Evolutionary conservation across 2,113 vertebrate species (phyloP), one percentile per base, ranked within the genome.

Genomic region (Epinephelus lanceolatus): DNA sequence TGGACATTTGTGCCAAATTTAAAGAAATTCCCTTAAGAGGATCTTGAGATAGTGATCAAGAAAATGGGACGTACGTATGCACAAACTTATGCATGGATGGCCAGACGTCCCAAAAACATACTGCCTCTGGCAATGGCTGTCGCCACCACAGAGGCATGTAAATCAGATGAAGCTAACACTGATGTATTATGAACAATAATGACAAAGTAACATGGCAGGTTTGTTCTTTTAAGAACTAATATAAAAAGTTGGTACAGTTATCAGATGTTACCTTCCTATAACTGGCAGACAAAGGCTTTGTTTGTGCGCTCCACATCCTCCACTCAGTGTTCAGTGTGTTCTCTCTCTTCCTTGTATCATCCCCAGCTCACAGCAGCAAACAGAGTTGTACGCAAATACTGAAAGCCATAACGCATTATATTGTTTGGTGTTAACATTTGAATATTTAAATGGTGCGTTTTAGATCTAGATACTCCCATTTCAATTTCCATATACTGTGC

Each of bases 381-480:
- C 91, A 92, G 84, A 88, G 91, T 93, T 92, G 91, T 91, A 96
- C 94, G 95, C 93, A 96, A 96, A 96, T 92, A 81, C 67, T 80
- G 75, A 90, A 78, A 93, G 86, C 90, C 87, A 90, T 85, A 85
- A 90, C 83, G 84, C 88, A 85, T 84, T 86, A 87, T 83, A 94
- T 90, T 95, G 93, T 95, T 96, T 94, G 92, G 82, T 89, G 88
- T 90, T 85, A 86, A 83, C 78, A 94, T 96, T 96, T 96, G 94
- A 95, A 95, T 96, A 95, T 95, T 95, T 86, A 95, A 96, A 96
- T 93, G 71, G 40, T 57, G 66, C 19, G 86, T 89, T 95, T 93
- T 83, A 95, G 93, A 96, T 95, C 88, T 85, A 93, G 92, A 94
- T 94, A 93, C 91, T 91, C 78, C 86, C 72, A 72, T 78, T 87